These are phyloP conservation scores for Lutraria lutraria DNA, from an alignment of 2,888 invertebrate species.

Conservation along the genomic window DNA sequence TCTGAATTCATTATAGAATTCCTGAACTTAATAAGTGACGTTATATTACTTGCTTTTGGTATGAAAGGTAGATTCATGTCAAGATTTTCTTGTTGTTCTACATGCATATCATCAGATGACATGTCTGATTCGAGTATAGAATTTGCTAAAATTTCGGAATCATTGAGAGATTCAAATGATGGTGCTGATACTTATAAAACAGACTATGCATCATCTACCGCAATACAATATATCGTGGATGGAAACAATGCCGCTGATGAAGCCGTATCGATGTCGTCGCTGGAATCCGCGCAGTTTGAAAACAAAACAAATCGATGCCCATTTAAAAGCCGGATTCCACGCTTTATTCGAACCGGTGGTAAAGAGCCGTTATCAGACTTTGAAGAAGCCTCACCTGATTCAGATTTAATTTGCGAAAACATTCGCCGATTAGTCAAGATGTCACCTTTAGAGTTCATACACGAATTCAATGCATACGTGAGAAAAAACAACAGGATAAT, in stretches of 20 bases:
- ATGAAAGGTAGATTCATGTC: constrained; percentile 8
- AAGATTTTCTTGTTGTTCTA: constrained; percentile 23
- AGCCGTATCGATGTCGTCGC: not conserved
- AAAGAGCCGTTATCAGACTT: not conserved
- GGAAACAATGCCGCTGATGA: not conserved
- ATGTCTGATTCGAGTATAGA: constrained; percentile 13
- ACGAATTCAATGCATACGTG: not conserved
- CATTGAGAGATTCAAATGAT: not conserved
- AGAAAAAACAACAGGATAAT: not conserved
- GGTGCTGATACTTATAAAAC: not conserved
- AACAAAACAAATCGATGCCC: not conserved
- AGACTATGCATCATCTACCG: not conserved
- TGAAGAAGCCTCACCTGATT: not conserved
- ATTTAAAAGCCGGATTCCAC: constrained; percentile 6
- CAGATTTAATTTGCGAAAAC: not conserved
- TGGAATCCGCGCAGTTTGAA: not conserved
- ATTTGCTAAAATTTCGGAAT: constrained; percentile 2
- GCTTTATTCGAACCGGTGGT: not conserved
- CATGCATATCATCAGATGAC: not conserved
- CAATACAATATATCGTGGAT: not conserved
- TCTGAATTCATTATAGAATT: not conserved
- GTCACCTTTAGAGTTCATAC: not conserved
- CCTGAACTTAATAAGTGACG: constrained; percentile 4
- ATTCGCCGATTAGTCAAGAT: not conserved
- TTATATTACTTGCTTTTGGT: not conserved